A percentile compares a stretch with the other conserved stretches of the same genome.
phyloP scores from a whole-genome alignment of 2,113 vertebrate species.

The Spea bombifrons region DNA sequence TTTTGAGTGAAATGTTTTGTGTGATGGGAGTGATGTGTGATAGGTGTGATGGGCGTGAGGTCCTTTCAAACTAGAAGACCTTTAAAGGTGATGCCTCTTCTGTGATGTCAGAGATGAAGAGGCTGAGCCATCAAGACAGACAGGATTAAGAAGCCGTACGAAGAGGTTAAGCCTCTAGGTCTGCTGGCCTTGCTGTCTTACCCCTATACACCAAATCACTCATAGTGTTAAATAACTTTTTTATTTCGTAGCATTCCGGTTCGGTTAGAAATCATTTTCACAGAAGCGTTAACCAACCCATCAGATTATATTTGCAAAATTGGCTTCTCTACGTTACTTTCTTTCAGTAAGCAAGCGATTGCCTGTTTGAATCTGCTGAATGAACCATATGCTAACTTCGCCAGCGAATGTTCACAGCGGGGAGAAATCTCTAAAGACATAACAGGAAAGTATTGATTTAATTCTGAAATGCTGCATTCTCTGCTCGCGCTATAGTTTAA shows the following conservation, averaged over 20 bases:
- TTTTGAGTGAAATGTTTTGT: no score
- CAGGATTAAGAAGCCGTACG: no score
- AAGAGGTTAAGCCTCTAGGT: no score
- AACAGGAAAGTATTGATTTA: constrained; percentile 16
- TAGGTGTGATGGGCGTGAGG: no score
- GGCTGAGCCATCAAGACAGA: no score
- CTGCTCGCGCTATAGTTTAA: no score
- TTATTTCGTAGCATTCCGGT: not conserved
- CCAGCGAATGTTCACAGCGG: not conserved
- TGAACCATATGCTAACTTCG: constrained; percentile 20
- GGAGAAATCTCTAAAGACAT: not conserved
- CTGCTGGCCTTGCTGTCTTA: not conserved
- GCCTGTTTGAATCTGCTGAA: constrained; percentile 30
- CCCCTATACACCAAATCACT: not conserved
- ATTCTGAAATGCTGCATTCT: not conserved
- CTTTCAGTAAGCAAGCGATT: not conserved
- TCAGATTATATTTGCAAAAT: constrained; percentile 31
- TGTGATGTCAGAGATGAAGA: no score
- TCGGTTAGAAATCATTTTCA: constrained; percentile 1
- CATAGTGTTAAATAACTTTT: not conserved
- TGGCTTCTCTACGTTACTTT: not conserved
- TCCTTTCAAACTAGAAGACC: no score
- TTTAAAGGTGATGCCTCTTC: no score
- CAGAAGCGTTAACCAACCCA: constrained; percentile 19
- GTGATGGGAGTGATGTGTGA: no score